A percentile compares a stretch with the other conserved stretches of the same genome.
Conservation (phyloP, 2,797 vertebrate genomes). For the Chaetodon trifasciatus region DNA sequence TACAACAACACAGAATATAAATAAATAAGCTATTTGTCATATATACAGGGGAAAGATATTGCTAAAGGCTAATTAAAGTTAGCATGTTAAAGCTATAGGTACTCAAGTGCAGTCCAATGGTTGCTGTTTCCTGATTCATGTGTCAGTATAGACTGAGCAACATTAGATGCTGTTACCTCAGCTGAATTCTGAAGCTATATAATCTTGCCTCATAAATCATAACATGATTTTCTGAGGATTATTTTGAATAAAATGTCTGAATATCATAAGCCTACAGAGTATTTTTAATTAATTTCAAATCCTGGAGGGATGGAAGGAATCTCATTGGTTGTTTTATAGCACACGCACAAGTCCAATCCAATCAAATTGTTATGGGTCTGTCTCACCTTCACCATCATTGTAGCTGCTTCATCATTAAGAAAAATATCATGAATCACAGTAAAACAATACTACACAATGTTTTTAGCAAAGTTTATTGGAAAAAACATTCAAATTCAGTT, state of each 20-base stretch:
- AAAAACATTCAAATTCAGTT: conserved; percentile 54
- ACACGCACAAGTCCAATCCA: too few relatives aligned
- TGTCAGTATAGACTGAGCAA: too few relatives aligned
- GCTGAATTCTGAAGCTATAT: not conserved
- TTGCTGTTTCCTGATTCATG: not conserved
- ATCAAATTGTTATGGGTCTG: too few relatives aligned
- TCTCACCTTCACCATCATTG: not conserved
- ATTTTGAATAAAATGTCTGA: not conserved
- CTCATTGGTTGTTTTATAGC: too few relatives aligned
- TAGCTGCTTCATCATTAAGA: not conserved
- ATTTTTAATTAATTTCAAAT: not conserved
- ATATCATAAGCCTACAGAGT: not conserved
- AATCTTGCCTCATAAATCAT: not conserved
- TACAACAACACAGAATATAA: not conserved
- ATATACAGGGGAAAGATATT: too few relatives aligned
- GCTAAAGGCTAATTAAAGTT: not conserved
- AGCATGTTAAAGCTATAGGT: not conserved
- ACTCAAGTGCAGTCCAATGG: not conserved
- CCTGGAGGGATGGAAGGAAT: too few relatives aligned
- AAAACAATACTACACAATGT: not conserved
- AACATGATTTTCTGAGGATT: not conserved
- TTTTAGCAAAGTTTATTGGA: conserved; percentile 65
- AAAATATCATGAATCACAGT: not conserved
- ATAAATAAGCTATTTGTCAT: not conserved
- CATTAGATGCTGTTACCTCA: too few relatives aligned